Percentiles rank a stretch among this genome's conserved stretches.
These are phyloP conservation scores for Erebia palarica DNA, from an alignment of 2,888 invertebrate species.

Conservation along the genomic window DNA sequence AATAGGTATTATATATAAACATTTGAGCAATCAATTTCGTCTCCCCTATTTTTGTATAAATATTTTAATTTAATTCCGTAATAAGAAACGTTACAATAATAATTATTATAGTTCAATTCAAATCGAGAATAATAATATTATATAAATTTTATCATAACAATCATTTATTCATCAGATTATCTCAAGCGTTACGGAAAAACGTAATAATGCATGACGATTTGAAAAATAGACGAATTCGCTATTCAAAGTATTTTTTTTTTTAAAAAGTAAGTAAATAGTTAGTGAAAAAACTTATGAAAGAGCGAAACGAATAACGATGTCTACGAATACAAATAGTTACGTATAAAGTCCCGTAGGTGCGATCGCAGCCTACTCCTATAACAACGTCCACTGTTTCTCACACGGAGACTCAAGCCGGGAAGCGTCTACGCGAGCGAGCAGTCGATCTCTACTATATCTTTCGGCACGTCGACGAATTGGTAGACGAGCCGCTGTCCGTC, in stretches of 20 bases:
- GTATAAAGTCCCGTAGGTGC: slow-evolving; percentile 43
- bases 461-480: slow-evolving; percentile 99
- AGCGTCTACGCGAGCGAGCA: slow-evolving; percentile 90
- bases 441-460: slow-evolving; percentile 98
- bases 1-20: slow-evolving; percentile 78
- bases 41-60: slow-evolving; percentile 79
- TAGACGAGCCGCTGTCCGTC: slow-evolving; percentile 99
- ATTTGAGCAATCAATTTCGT: slow-evolving; percentile 82
- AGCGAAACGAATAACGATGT: slow-evolving; percentile 64
- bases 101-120: slow-evolving; percentile 60
- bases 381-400: slow-evolving; percentile 1
- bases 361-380: slow-evolving; percentile 38
- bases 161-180: slow-evolving; percentile 43
- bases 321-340: slow-evolving; percentile 48
- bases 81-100: slow-evolving; percentile 61
- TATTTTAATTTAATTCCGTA: slow-evolving; percentile 72
- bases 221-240: slow-evolving; percentile 70
- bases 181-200: slow-evolving; percentile 74
- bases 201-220: slow-evolving; percentile 76
- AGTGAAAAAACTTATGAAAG: slow-evolving; percentile 64
- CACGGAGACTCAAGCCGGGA: not conserved
- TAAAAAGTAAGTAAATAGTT: slow-evolving; percentile 45
- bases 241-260: slow-evolving; percentile 39
- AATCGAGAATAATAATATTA: slow-evolving; percentile 59
- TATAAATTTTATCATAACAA: slow-evolving; percentile 54